A percentile compares a stretch with the other conserved stretches of the same genome.
phyloP scores from a whole-genome alignment of 2,888 invertebrate genomes.

The Leucophenga maculata region DNA sequence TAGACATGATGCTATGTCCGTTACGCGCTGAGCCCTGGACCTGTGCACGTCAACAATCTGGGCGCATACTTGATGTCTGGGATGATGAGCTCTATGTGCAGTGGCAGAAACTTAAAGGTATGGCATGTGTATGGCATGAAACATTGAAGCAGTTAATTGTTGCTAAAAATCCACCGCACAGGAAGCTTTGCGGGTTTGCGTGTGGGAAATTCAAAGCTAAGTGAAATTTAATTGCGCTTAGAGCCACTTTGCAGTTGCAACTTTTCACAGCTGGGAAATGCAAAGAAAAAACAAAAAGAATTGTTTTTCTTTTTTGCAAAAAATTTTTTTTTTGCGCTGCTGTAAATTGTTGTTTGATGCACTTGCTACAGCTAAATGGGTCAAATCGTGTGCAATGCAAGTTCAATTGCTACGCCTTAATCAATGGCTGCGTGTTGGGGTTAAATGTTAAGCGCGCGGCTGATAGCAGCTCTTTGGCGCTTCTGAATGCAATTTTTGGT shows the following conservation, averaged over 20 bases:
- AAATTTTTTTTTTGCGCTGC: no score
- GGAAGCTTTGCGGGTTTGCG: background rate
- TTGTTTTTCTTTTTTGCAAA: no score
- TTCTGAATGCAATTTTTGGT: no score
- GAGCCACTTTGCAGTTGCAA: background rate
- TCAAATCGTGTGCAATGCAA: no score
- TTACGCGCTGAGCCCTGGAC: constrained; percentile 74
- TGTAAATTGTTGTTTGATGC: no score
- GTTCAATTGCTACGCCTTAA: no score
- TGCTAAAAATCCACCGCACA: background rate
- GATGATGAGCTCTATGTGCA: constrained; percentile 63
- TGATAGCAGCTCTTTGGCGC: no score
- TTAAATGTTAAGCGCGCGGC: no score
- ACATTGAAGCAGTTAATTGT: background rate
- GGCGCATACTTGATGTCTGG: constrained; percentile 73
- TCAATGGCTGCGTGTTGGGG: no score
- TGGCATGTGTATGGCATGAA: constrained; percentile 29
- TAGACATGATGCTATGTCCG: constrained; percentile 75
- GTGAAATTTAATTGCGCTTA: constrained; percentile 12
- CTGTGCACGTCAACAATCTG: constrained; percentile 75
- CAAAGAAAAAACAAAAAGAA: no score
- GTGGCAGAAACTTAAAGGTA: constrained; percentile 71
- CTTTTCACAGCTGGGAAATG: background rate
- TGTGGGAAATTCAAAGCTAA: no score
- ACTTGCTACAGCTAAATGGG: no score